Percentiles rank a stretch among this genome's conserved stretches.
These are phyloP conservation scores for Drymonia ruficornis DNA, from an alignment of 2,888 invertebrate species.

Conservation along the genomic window DNA sequence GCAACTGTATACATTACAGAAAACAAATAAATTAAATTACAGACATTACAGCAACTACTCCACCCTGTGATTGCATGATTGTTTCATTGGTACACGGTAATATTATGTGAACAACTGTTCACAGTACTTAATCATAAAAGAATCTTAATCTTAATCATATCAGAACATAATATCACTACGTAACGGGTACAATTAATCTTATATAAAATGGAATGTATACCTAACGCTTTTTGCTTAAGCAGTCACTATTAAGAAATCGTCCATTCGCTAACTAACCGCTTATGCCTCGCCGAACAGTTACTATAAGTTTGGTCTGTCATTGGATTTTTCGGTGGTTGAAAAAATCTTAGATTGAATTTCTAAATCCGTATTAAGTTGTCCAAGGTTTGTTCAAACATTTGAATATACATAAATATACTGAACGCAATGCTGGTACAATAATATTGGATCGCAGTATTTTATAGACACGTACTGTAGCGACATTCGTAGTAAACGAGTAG, in stretches of 20 bases:
- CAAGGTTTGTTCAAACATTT: conserved; percentile 29
- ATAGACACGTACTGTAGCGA: conserved; percentile 25
- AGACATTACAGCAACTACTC: too few relatives aligned
- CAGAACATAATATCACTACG: conserved; percentile 15
- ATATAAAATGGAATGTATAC: not conserved
- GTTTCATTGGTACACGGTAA: not conserved
- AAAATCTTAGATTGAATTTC: not conserved
- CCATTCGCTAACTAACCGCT: conserved; percentile 51
- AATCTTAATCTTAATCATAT: conserved; percentile 33
- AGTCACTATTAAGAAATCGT: conserved; percentile 36
- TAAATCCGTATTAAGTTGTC: conserved; percentile 3
- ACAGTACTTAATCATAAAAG: conserved; percentile 21
- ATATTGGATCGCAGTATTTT: conserved; percentile 46
- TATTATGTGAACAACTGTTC: conserved; percentile 18
- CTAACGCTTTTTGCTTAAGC: conserved; percentile 20
- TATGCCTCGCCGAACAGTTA: conserved; percentile 37
- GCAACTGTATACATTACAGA: too few relatives aligned
- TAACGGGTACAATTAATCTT: not conserved
- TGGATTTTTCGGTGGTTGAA: conserved; percentile 14
- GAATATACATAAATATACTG: conserved; percentile 45
- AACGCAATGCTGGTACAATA: conserved; percentile 58
- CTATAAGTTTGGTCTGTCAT: conserved; percentile 28
- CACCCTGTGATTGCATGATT: too few relatives aligned
- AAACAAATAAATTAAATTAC: too few relatives aligned
- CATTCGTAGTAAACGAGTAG: conserved; percentile 32